A percentile compares a stretch with the other conserved stretches of the same genome.
Evolutionary conservation across 2,797 vertebrate genomes (phyloP).

Genomic region (Geotria australis): DNA sequence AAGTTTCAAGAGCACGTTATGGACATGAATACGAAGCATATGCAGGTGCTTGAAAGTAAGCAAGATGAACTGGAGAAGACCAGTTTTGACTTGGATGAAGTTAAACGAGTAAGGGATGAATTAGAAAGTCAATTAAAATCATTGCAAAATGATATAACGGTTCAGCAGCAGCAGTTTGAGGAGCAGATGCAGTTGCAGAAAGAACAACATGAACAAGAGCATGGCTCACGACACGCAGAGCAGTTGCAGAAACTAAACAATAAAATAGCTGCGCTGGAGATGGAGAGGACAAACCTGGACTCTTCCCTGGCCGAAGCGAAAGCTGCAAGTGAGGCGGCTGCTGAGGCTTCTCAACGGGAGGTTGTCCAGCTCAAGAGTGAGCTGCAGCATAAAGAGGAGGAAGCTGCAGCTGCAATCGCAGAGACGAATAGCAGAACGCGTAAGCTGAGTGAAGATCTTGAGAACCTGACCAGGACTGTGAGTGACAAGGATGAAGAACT

Average conservation of each 20-base stretch:
- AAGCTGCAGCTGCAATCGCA: not conserved
- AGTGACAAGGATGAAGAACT: not conserved
- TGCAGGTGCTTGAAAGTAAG: constrained; percentile 54
- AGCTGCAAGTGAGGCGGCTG: too few relatives aligned
- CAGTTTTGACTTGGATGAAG: constrained; percentile 34
- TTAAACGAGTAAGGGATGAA: constrained; percentile 17
- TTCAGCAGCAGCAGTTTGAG: constrained; percentile 7
- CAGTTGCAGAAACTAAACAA: not conserved
- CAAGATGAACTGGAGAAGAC: constrained; percentile 46
- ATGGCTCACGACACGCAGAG: not conserved
- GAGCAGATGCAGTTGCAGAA: constrained; percentile 7
- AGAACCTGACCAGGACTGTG: too few relatives aligned
- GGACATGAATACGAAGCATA: constrained; percentile 59
- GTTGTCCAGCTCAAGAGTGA: not conserved
- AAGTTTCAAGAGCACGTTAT: constrained; percentile 39
- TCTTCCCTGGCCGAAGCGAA: not conserved
- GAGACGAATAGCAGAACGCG: not conserved
- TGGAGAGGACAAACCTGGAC: not conserved
- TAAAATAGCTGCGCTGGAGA: not conserved
- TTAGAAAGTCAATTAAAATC: constrained; percentile 25
- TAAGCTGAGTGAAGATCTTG: too few relatives aligned
- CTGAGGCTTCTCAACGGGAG: too few relatives aligned
- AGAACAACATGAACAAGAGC: not conserved
- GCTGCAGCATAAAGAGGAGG: not conserved
- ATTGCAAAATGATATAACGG: constrained; percentile 8